Percentiles rank a stretch among this genome's conserved stretches.
phyloP scores from a whole-genome alignment of 2,797 vertebrate species.

The Artibeus jamaicensis region DNA sequence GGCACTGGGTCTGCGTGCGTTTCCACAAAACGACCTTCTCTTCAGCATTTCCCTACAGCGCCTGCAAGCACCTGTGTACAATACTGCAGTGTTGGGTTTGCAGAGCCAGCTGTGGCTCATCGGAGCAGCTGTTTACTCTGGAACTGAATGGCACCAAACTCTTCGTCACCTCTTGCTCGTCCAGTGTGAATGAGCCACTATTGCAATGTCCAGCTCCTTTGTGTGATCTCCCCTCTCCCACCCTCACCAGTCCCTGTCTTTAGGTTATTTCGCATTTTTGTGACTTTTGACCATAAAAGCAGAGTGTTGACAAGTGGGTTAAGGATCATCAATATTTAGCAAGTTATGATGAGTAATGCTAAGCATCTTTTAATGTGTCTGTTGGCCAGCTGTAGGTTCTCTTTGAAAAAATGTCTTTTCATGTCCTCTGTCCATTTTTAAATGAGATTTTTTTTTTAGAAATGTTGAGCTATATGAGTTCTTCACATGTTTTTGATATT shows the following conservation, averaged over 20 bases:
- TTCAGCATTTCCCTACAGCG: slow-evolving; percentile 23
- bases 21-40: slow-evolving; percentile 30
- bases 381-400: neutral
- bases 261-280: neutral
- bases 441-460: neutral
- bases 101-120: neutral
- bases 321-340: neutral
- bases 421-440: neutral
- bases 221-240: neutral
- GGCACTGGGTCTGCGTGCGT: neutral
- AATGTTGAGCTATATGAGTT: neutral
- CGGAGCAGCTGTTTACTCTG: slow-evolving; percentile 17
- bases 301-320: neutral
- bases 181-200: slow-evolving; percentile 25
- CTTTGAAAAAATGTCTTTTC: neutral
- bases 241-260: neutral
- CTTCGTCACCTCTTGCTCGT: neutral
- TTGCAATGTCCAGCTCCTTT: neutral
- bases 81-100: neutral
- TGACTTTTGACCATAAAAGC: neutral
- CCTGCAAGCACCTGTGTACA: neutral
- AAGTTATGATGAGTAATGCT: neutral
- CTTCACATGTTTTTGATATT: neutral
- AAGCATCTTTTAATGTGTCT: no score
- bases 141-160: neutral